These are phyloP conservation scores for Eumaeus atala DNA, from an alignment of 1,140 invertebrate species.

Conservation along the genomic window DNA sequence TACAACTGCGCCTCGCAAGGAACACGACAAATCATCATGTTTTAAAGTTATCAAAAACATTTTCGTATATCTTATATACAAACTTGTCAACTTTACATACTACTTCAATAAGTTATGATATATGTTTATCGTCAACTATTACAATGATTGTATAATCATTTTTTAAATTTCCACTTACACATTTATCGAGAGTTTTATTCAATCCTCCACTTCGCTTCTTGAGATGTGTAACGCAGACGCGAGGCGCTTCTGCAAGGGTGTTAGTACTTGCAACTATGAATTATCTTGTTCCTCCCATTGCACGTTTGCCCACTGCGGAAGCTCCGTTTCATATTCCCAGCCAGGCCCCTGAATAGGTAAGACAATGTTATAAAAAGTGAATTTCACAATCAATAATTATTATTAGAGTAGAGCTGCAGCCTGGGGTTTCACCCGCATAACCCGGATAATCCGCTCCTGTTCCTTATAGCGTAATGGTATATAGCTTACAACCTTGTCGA, in stretches of 20 bases:
- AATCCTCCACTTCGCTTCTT: slow-evolving; percentile 18
- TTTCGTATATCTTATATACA: slow-evolving; percentile 10
- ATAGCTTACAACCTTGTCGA: no score
- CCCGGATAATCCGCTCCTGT: no score
- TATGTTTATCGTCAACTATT: slow-evolving; percentile 11
- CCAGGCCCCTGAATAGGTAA: slow-evolving; percentile 80
- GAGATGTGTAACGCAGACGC: slow-evolving; percentile 32
- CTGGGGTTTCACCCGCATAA: no score
- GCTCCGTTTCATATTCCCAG: slow-evolving; percentile 91
- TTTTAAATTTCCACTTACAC: slow-evolving; percentile 12
- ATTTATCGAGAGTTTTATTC: slow-evolving; percentile 13
- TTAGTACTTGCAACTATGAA: slow-evolving; percentile 57
- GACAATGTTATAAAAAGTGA: no score
- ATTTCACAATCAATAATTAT: no score
- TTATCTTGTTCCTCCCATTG: slow-evolving; percentile 82
- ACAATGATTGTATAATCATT: slow-evolving; percentile 5
- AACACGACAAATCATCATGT: background rate
- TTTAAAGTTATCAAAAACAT: slow-evolving; percentile 19
- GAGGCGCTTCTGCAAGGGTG: slow-evolving; percentile 43
- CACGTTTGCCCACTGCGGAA: slow-evolving; percentile 89
- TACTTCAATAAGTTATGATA: slow-evolving; percentile 9
- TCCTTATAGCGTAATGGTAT: no score
- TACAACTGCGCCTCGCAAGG: slow-evolving; percentile 28
- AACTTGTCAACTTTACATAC: slow-evolving; percentile 7
- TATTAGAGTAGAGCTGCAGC: no score